phyloP scores from a whole-genome alignment of 2,113 vertebrate species.

The Scophthalmus maximus region DNA sequence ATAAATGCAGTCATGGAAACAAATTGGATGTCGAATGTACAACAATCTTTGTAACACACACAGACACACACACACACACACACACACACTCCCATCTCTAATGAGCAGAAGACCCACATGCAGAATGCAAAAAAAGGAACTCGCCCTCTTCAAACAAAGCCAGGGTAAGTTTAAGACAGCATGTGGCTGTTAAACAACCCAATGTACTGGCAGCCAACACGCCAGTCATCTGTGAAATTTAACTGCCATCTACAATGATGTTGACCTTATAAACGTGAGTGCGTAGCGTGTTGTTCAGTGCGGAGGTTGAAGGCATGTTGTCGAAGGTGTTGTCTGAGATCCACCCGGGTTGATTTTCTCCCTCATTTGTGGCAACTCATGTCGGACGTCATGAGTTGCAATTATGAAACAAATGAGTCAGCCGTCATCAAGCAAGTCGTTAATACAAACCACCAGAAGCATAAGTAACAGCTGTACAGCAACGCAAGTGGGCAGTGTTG shows the following conservation, averaged over 20 bases:
- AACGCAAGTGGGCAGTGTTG: neutral
- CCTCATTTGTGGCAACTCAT: slow-evolving; percentile 7
- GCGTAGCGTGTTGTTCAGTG: slow-evolving; percentile 37
- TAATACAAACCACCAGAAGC: too few species aligned
- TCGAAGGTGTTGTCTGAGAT: neutral
- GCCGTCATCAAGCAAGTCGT: neutral
- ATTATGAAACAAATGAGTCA: slow-evolving; percentile 4
- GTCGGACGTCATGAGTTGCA: neutral
- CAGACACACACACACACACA: slow-evolving; percentile 18
- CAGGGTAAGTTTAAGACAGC: slow-evolving; percentile 40
- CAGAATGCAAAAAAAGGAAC: neutral
- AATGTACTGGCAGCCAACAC: slow-evolving; percentile 51
- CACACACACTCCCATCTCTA: slow-evolving; percentile 7
- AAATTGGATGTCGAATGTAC: neutral
- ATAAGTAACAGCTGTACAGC: slow-evolving; percentile 15
- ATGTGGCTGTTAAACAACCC: slow-evolving; percentile 52
- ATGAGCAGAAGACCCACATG: slow-evolving; percentile 30
- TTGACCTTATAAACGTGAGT: slow-evolving; percentile 71
- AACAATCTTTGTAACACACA: neutral
- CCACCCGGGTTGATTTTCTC: slow-evolving; percentile 17
- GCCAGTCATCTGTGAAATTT: slow-evolving; percentile 74
- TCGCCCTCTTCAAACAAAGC: slow-evolving; percentile 14
- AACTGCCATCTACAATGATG: slow-evolving; percentile 64
- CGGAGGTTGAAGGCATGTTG: slow-evolving; percentile 17
- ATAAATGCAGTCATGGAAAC: too few species aligned